Base-by-base conservation (phyloP, 2,113 vertebrate species). In the Oreochromis aureus region DNA sequence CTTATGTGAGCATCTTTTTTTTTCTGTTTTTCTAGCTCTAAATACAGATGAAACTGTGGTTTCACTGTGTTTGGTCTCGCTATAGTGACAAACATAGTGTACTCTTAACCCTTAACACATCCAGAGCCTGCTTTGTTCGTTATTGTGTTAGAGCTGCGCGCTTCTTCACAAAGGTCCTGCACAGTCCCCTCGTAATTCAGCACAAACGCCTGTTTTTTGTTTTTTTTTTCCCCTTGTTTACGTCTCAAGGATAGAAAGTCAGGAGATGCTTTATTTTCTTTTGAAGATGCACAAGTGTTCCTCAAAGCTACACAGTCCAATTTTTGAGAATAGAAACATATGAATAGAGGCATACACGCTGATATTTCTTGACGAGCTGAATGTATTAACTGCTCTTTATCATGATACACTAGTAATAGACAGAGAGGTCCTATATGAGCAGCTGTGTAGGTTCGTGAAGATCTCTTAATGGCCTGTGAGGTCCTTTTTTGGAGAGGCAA, bases 391-490 rank as follows among this genome's bases (percentile, higher is more conserved):
- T 4, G 7, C 54, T 81, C 63, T 87, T 83, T 56, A 53, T 83
- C 61, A 80, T 71, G 66, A 86, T 84, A 66, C 73, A 71, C 58
- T 48, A 8, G 55, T 81, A 83, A 89, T 71, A 83, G 87, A 80
- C 81, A 85, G 83, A 86, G 39, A 46, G 81, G 69, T 73, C 89
- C 91, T 82, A 58, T 30, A 80, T 24, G 76, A 92, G 87, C 87
- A 84, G 89, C 88, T 89, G 73, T 91, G 87, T 87, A 81, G 88
- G 88, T 93, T 87, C 84, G 90, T 94, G 86, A 92, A 93, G 86
- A 93, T 89, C 91, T 92, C 83, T 90, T 89, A 89, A 91, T 88
- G 82, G 88, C 78, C 87, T 53, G 27, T 7, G 19, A 92, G 91
- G 86, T 89, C 85, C 80, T 84, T 89, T 86, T 91, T 87, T 92